Base-by-base conservation (phyloP, 1,140 invertebrate genomes). In the Cecropterus lyciades region DNA sequence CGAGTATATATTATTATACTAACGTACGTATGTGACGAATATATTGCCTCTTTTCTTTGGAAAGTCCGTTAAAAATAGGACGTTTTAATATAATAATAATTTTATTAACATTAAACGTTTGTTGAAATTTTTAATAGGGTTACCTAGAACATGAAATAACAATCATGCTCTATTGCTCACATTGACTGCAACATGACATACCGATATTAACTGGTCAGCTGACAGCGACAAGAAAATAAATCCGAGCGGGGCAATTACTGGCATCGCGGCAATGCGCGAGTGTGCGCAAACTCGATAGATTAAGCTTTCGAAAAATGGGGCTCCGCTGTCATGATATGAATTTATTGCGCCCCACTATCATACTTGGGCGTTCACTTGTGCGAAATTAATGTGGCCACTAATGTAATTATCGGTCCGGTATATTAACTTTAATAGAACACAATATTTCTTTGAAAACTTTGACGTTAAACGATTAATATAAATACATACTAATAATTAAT, bases 281-380 rank as follows among this genome's bases (percentile, higher is more conserved):
- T 11, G 20, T 27, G 40, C 17, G 30, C 43, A 13, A 4, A 24
- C 33, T 14, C 40, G 24, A 46, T 45, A 45, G 56, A 48, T 59
- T 46, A 48, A 14, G 24, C 56, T 59, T 59, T 59, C 56, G 30
- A 59, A 59, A 59, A 59, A 46, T 59, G 9, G 20, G 45, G 24
- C 56, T 46, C 24, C 24, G 43, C 42, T 59, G 56, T 14, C 56
- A 59, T 14, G 13, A 27, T 59, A 33, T 59, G 14, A 46, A 59
- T 59, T 59, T 59, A 33, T 46, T 30, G 56, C 33, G 16, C 13
- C 3, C 42, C 24, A 46, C 14, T 59, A 46, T 46, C 20, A 33
- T 27, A 17, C 20, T 27, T 59, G 42, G 55, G 55, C 55, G 55
- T 45, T 45, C 42, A 57, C 42, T 56, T 27, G 55, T 27, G 40